Base-by-base conservation (phyloP, 2,113 vertebrate genomes). In the Ranitomeya variabilis region DNA sequence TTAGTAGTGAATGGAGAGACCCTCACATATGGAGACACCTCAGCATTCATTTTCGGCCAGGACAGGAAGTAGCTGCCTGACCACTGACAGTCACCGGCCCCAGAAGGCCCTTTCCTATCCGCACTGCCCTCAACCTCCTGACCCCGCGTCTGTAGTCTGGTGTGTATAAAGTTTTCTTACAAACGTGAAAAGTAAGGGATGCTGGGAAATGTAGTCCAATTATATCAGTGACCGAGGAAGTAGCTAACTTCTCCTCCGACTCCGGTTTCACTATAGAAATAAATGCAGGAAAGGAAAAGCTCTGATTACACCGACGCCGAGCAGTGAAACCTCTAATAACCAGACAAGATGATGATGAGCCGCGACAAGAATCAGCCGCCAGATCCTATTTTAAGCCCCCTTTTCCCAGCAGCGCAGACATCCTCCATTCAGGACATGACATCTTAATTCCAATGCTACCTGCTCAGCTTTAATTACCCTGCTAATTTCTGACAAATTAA, bases 331-430 rank as follows among this genome's bases (percentile, higher is more conserved):
- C 37, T 76, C 37, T 3, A 67, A 69, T 21, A 69, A 51, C 13
- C 21, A 84, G 64, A 69, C 45, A 54, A 60, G 26, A 23, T 23
- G 12, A 67, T 54, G 64, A 84, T 26, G n/a, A 55, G 21, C 45
- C 8, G 18, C 2, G 37, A 52, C 59, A 66, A 82, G 59, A 66
- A 57, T 31, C 79, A 31, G n/a, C 62, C 54, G 13, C 3, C 26
- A 31, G 37, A 10, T 81, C 80, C 64, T 84, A 84, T 84, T 71
- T 69, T 84, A 84, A 71, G 82, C 51, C 37, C 51, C 37, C 21
- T 37, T 64, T 23, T n/a, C 31, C 37, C 54, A 14, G 45, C 81
- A 67, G 81, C 21, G 37, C 81, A 52, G 62, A 69, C 81, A 12
- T 52, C 80, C 45, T n/a, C 62, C 10, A 1, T 69, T 67, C 11